These are phyloP conservation scores for Tamias sibiricus DNA, from an alignment of 2,113 vertebrate genomes.

Conservation along the genomic window DNA sequence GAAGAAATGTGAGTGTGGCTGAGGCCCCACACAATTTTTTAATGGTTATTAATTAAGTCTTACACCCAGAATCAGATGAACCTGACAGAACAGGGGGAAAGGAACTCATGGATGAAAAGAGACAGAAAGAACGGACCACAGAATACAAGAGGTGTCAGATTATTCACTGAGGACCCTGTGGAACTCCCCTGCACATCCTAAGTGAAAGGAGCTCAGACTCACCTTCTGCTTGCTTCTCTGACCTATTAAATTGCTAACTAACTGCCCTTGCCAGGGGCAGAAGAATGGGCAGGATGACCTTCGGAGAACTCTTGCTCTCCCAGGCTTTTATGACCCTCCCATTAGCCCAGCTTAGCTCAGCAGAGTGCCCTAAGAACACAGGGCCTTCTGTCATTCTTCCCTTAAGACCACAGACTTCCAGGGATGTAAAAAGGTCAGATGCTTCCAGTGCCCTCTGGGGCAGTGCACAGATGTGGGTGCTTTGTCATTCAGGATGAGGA, in stretches of 20 bases:
- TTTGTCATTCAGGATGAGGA: conserved; percentile 62
- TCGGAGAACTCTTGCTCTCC: conserved; percentile 39
- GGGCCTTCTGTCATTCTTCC: conserved; percentile 70
- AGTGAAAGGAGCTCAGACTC: conserved; percentile 4
- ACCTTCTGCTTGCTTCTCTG: conserved; percentile 37
- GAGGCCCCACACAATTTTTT: neutral
- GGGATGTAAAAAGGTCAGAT: conserved; percentile 76
- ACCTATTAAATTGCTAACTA: conserved; percentile 47
- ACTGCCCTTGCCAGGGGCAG: conserved; percentile 27
- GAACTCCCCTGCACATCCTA: neutral
- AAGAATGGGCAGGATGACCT: conserved; percentile 61
- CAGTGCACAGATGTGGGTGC: conserved; percentile 48
- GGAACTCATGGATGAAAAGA: neutral
- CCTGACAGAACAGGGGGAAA: conserved; percentile 7
- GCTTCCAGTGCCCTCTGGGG: conserved; percentile 55
- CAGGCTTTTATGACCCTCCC: conserved; percentile 30
- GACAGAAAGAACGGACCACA: neutral
- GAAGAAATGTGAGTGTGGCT: too few relatives aligned
- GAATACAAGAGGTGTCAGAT: neutral
- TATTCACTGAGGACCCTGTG: neutral
- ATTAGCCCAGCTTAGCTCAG: conserved; percentile 59
- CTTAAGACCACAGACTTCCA: conserved; percentile 59
- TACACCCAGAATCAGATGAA: neutral
- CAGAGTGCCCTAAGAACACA: conserved; percentile 70
- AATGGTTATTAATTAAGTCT: neutral